phyloP scores from a whole-genome alignment of 1,140 invertebrate species.

The Matsumurasca onukii region DNA sequence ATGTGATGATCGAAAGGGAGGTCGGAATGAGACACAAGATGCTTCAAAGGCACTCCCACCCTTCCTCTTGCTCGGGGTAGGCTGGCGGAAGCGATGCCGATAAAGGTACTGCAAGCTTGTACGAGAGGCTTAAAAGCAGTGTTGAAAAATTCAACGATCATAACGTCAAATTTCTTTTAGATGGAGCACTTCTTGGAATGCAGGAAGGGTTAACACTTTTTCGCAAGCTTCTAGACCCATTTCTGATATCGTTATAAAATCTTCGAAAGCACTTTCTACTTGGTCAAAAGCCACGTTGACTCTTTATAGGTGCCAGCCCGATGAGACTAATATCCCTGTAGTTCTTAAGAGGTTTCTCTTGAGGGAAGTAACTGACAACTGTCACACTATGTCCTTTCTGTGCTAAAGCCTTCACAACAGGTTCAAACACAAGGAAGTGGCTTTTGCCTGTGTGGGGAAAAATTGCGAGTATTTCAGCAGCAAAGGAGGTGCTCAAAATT shows the following conservation, averaged over 20 bases:
- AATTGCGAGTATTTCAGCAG: conserved; percentile 42
- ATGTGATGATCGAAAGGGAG: conserved; percentile 29
- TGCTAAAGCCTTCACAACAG: conserved; percentile 43
- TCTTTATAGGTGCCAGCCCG: neutral
- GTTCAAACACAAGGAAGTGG: conserved; percentile 47
- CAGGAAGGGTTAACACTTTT: conserved; percentile 51
- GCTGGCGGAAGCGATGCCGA: conserved; percentile 56
- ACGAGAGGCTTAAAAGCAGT: conserved; percentile 39
- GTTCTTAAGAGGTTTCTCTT: conserved; percentile 51
- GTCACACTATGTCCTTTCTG: conserved; percentile 44
- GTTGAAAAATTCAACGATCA: conserved; percentile 44
- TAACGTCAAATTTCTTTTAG: conserved; percentile 43
- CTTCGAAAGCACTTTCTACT: neutral
- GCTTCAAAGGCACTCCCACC: conserved; percentile 27
- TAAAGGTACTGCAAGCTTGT: conserved; percentile 58
- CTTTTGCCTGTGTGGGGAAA: conserved; percentile 45
- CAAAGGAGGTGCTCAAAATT: neutral
- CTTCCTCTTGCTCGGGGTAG: conserved; percentile 58
- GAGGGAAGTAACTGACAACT: conserved; percentile 48
- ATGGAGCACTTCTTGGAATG: conserved; percentile 53
- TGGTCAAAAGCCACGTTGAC: conserved; percentile 11
- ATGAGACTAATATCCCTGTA: conserved; percentile 51
- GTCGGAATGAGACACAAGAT: conserved; percentile 34
- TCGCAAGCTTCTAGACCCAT: conserved; percentile 48
- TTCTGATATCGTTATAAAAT: conserved; percentile 19